phyloP scores from a whole-genome alignment of 2,113 vertebrate species.

The Equus quagga region DNA sequence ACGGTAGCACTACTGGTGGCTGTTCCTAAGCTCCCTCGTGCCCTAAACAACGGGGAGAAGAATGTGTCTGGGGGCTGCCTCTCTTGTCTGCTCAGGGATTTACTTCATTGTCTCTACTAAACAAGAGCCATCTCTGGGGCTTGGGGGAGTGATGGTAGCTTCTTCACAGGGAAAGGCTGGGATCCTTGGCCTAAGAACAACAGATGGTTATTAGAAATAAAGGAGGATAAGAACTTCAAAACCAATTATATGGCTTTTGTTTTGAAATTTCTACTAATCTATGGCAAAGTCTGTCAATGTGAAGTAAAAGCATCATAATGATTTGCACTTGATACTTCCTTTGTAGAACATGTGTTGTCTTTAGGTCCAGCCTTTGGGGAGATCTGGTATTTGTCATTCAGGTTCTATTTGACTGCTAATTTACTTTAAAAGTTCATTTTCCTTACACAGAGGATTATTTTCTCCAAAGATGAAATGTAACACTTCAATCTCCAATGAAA shows the following conservation, averaged over 20 bases:
- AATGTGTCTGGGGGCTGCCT: background rate
- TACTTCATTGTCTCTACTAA: background rate
- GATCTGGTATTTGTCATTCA: background rate
- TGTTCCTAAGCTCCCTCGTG: background rate
- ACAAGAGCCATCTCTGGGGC: background rate
- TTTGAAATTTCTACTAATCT: background rate
- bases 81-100: background rate
- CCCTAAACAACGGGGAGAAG: too few species aligned
- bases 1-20: background rate
- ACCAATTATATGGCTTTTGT: background rate
- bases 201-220: background rate
- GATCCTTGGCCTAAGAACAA: background rate
- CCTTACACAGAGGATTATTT: background rate
- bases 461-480: background rate
- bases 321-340: background rate
- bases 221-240: background rate
- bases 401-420: background rate
- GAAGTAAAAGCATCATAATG: background rate
- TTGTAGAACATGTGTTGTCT: background rate
- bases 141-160: background rate
- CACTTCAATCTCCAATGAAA: background rate
- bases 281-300: background rate
- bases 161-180: background rate
- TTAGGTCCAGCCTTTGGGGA: background rate
- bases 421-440: constrained; percentile 4